Evolutionary conservation across 2,797 vertebrate genomes (phyloP).

Genomic region (Valencia hispanica): DNA sequence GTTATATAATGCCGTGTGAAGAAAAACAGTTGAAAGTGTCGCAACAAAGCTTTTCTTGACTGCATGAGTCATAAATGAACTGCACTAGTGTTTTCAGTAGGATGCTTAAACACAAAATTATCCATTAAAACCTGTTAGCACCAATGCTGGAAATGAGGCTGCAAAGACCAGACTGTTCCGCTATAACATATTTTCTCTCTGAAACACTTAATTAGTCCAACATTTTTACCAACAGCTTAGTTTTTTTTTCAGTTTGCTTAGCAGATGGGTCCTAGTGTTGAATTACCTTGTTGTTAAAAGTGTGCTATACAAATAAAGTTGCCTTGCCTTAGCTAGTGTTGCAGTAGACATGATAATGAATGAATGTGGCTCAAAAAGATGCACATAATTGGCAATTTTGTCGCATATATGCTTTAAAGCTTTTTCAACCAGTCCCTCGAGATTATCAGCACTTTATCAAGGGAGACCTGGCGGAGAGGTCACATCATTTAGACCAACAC

Average conservation of each 20-base stretch:
- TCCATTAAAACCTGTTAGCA: conserved; percentile 7
- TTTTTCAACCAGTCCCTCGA: neutral
- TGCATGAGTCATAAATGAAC: conserved; percentile 10
- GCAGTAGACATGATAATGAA: conserved; percentile 12
- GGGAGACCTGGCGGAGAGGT: neutral
- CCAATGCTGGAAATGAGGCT: neutral
- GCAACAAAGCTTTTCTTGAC: neutral
- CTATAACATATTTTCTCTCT: conserved; percentile 7
- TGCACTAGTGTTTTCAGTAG: conserved; percentile 3
- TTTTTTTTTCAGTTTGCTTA: conserved; percentile 14
- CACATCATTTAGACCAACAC: neutral
- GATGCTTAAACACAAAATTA: neutral
- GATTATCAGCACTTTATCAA: neutral
- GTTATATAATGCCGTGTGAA: neutral
- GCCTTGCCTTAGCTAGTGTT: no score
- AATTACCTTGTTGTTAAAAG: no score
- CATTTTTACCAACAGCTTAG: conserved; percentile 9
- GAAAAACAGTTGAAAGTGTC: neutral
- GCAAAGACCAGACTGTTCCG: conserved; percentile 9
- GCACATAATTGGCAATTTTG: neutral
- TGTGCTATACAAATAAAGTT: no score
- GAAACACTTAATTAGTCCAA: conserved; percentile 18
- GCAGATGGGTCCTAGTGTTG: conserved; percentile 36
- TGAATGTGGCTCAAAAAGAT: neutral
- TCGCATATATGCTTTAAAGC: neutral